Base-by-base conservation (phyloP, 2,797 vertebrate genomes). In the Pristis pectinata region DNA sequence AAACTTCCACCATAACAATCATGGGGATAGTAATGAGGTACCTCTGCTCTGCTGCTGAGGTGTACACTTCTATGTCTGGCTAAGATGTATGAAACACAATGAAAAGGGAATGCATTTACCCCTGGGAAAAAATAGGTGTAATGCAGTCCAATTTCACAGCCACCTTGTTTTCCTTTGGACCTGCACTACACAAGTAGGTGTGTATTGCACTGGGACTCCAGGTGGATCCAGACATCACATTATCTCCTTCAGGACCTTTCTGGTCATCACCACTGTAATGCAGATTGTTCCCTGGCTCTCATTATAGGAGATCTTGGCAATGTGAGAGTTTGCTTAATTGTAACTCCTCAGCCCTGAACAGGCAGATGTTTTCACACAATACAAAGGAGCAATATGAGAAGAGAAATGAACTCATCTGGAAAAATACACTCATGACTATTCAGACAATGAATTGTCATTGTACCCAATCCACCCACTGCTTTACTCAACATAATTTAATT, bases 401-500 rank as follows among this genome's bases (percentile, higher is more conserved):
- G 34, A 56, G 9, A 85, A 85, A 59, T 87, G 24, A 87, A 87
- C 10, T 87, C 83, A 87, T 87, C 27, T 44, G 83, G 83, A 87
- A 87, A 87, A 56, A 59, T 34, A 87, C 5, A 87, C 10, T 87
- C 53, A 87, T 87, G 59, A 49, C 83, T 59, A 83, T 87, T 87
- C 53, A 87, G 87, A 59, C n/a, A n/a, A n/a, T n/a, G n/a, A n/a
- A n/a, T n/a, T n/a, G n/a, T n/a, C n/a, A n/a, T n/a, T n/a, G n/a
- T n/a, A n/a, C n/a, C n/a, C n/a, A n/a, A n/a, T 30, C 83, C 83
- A 59, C 83, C 53, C 83, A 87, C 83, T 34, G 49, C 49, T 87
- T 87, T 87, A 59, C 49, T 59, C 83, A 87, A 56, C 53, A 34
- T 34, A 49, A 4, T 49, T 49, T 49, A 49, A 49, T 49, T 37